A percentile compares a stretch with the other conserved stretches of the same genome.
phyloP scores from a whole-genome alignment of 2,888 invertebrate genomes.

The Pterostichus madidus region DNA sequence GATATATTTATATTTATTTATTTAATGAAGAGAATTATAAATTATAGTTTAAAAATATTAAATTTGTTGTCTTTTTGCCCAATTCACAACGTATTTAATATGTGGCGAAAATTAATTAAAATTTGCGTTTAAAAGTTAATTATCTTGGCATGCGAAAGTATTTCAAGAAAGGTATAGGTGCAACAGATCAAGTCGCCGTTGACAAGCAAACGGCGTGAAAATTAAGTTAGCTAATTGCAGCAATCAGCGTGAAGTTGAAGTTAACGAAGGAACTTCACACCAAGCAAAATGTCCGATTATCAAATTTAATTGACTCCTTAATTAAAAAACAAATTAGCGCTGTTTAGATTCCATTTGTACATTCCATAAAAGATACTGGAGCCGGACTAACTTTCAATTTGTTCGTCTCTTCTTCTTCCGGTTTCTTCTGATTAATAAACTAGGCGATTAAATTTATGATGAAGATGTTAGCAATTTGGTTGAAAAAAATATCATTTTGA shows the following conservation, averaged over 20 bases:
- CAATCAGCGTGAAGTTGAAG: conserved; percentile 2
- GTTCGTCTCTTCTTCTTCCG: not conserved
- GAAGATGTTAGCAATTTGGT: not conserved
- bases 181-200: conserved; percentile 2
- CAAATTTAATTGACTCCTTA: conserved; percentile 45
- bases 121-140: no score
- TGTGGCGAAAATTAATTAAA: no score
- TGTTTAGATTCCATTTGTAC: conserved; percentile 16
- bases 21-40: no score
- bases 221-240: conserved; percentile 41
- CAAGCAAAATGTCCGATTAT: conserved; percentile 27
- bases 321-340: conserved; percentile 32
- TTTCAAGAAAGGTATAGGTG: not conserved
- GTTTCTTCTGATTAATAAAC: not conserved
- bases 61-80: no score
- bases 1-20: no score
- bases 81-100: no score
- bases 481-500: not conserved
- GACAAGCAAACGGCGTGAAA: conserved; percentile 15
- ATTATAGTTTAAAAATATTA: no score
- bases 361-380: not conserved
- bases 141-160: not conserved
- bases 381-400: not conserved
- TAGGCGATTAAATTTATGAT: not conserved
- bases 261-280: conserved; percentile 6